These are phyloP conservation scores for Ditula angustiorana DNA, from an alignment of 2,888 invertebrate genomes.

Conservation along the genomic window DNA sequence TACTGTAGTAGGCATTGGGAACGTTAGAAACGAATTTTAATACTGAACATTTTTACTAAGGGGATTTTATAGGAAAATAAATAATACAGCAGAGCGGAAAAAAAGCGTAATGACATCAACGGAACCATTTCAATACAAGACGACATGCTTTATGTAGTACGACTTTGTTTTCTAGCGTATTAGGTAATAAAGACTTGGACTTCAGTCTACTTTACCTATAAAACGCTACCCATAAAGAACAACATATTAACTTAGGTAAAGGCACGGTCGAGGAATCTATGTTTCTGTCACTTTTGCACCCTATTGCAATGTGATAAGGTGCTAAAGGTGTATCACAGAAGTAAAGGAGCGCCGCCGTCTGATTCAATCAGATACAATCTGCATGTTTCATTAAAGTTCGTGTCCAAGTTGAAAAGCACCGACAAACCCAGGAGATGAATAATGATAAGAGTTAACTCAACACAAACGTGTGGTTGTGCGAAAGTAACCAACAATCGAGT, in stretches of 20 bases:
- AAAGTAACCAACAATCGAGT: slow-evolving; percentile 12
- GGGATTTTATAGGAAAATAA: not conserved
- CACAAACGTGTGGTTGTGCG: slow-evolving; percentile 3
- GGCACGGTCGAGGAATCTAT: too few species aligned
- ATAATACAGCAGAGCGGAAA: not conserved
- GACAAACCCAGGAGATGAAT: not conserved
- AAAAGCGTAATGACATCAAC: not conserved
- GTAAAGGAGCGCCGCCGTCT: not conserved
- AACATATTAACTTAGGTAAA: too few species aligned
- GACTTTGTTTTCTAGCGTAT: too few species aligned
- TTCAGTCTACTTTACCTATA: too few species aligned
- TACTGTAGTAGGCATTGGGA: not conserved
- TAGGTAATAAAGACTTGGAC: too few species aligned
- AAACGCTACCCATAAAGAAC: too few species aligned
- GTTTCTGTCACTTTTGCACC: too few species aligned
- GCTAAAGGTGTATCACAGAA: not conserved
- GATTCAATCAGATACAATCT: not conserved
- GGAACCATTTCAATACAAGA: too few species aligned
- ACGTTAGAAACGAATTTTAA: not conserved
- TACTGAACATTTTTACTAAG: not conserved
- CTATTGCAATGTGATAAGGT: too few species aligned
- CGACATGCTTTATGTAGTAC: too few species aligned
- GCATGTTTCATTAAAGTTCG: not conserved
- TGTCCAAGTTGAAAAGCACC: not conserved
- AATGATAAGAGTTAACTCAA: slow-evolving; percentile 15